phyloP scores from a whole-genome alignment of 2,797 vertebrate species.

The Poecilia picta region DNA sequence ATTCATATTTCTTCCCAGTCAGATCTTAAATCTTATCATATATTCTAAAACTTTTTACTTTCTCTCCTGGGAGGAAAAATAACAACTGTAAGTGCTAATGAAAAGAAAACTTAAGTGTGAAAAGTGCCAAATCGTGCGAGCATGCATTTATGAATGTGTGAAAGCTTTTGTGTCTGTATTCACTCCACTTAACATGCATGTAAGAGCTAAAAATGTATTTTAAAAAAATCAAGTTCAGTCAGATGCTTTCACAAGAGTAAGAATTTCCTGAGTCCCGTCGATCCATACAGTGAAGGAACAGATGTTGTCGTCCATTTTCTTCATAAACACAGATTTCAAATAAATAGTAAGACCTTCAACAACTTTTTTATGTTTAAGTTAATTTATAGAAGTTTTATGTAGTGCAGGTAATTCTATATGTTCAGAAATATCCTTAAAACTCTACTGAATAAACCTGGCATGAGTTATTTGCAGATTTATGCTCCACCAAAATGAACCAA shows the following conservation, averaged over 20 bases:
- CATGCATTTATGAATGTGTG: constrained; percentile 1
- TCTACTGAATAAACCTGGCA: neutral
- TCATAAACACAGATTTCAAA: neutral
- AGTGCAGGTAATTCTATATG: neutral
- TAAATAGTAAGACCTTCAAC: neutral
- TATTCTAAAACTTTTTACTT: neutral
- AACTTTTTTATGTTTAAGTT: neutral
- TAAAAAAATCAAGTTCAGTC: neutral
- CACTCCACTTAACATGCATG: neutral
- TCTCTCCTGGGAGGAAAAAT: neutral
- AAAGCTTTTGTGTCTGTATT: neutral
- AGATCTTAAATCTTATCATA: neutral
- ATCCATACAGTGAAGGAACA: no score
- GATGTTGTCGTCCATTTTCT: no score
- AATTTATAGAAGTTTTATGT: neutral
- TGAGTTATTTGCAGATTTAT: neutral
- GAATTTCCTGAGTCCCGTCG: neutral
- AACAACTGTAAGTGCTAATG: constrained; percentile 1
- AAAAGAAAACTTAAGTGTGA: constrained; percentile 1
- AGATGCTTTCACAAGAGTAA: neutral
- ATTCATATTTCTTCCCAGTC: neutral
- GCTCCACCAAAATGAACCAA: neutral
- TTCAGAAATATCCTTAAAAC: neutral
- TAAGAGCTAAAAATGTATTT: neutral
- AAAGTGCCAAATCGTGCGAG: neutral